A percentile compares a stretch with the other conserved stretches of the same genome.
These are phyloP conservation scores for Brevimyrus niger DNA, from an alignment of 2,113 vertebrate genomes.

Conservation along the genomic window DNA sequence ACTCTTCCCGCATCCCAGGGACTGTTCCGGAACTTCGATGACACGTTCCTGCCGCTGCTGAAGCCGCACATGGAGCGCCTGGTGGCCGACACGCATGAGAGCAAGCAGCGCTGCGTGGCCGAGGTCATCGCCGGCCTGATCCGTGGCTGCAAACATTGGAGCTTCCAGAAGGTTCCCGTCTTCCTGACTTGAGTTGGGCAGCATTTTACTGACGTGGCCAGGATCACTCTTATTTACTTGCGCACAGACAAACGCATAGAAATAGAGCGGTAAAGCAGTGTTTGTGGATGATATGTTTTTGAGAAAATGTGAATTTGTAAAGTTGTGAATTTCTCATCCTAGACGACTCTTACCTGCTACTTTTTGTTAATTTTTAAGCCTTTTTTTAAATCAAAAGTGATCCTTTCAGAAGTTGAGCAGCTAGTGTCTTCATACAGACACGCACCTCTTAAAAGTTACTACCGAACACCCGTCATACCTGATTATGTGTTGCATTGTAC, in stretches of 20 bases:
- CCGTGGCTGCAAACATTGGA: constrained; percentile 94
- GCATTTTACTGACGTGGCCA: neutral
- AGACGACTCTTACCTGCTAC: neutral
- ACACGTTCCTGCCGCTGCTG: constrained; percentile 79
- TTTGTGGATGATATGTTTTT: neutral
- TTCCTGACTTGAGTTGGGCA: neutral
- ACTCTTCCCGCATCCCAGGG: constrained; percentile 57
- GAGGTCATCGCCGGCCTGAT: constrained; percentile 95
- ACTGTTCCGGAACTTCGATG: constrained; percentile 87
- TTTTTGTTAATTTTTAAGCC: neutral
- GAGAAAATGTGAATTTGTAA: neutral
- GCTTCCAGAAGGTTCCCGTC: constrained; percentile 75
- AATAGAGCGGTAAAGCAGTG: neutral
- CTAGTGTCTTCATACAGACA: neutral
- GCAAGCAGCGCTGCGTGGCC: constrained; percentile 87
- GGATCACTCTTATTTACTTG: neutral
- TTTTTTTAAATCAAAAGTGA: neutral
- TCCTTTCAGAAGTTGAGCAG: neutral
- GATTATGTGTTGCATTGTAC: neutral
- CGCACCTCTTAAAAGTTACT: neutral
- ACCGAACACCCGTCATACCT: neutral
- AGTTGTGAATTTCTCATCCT: neutral
- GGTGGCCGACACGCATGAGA: constrained; percentile 85
- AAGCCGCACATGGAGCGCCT: constrained; percentile 83
- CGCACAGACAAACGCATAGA: constrained; percentile 2